Conservation (phyloP, 2,888 invertebrate genomes). For the Nesidiocoris tenuis region DNA sequence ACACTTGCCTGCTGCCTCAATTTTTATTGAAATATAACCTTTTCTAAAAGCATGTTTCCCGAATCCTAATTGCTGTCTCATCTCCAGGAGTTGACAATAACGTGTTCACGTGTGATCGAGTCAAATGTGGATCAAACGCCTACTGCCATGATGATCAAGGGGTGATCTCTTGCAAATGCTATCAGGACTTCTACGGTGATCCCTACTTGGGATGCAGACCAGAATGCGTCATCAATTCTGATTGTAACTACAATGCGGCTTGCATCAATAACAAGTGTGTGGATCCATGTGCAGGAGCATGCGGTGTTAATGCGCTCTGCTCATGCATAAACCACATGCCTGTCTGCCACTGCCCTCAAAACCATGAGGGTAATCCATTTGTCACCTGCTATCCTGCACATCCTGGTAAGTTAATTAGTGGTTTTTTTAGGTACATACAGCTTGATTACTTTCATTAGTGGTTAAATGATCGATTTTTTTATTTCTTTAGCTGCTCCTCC, state of each 20-base stretch:
- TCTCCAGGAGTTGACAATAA: conserved; percentile 56
- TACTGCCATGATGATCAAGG: conserved; percentile 66
- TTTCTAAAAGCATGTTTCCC: no score
- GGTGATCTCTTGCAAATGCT: conserved; percentile 70
- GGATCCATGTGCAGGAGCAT: conserved; percentile 73
- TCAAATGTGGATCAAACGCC: conserved; percentile 72
- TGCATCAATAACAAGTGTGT: conserved; percentile 77
- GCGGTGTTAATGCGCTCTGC: conserved; percentile 73
- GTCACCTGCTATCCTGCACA: conserved; percentile 63
- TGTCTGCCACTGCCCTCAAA: conserved; percentile 72
- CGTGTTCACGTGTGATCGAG: conserved; percentile 55
- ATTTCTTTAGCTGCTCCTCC: conserved; percentile 55
- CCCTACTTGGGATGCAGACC: conserved; percentile 75
- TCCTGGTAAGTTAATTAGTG: conserved; percentile 44
- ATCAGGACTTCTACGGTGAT: conserved; percentile 74
- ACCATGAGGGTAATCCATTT: conserved; percentile 73
- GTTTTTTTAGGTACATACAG: no score
- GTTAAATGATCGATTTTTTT: no score
- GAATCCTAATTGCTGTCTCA: no score
- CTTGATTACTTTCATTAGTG: no score
- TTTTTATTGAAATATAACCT: neutral
- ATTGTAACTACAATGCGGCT: conserved; percentile 69
- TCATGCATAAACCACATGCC: conserved; percentile 73
- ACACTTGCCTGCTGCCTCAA: neutral
- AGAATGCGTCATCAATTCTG: conserved; percentile 78